Base-by-base conservation (phyloP, 2,888 invertebrate genomes). In the Lithophane socia region DNA sequence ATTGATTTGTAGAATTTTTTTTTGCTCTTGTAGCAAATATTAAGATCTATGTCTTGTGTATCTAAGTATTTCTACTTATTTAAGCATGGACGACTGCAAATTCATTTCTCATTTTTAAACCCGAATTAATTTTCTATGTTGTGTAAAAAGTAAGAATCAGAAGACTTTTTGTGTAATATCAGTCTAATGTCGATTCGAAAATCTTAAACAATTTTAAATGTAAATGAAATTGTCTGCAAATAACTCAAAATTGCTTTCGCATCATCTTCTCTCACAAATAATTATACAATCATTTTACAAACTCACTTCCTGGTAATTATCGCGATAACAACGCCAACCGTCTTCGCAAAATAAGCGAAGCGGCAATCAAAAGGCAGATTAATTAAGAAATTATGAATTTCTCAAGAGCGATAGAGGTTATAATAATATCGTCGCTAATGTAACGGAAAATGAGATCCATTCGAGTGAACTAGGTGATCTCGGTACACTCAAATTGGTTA, bases 321-420 rank as follows among this genome's bases (percentile, higher is more conserved):
- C 58, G 29, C 0, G 52, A 56, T 63, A 52, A 84, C 75, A 72
- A 81, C 37, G 61, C 52, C n/a, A 81, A 76, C 69, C 68, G 9
- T 72, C 16, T 68, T 72, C 70, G 54, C 24, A 65, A 70, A 77
- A 67, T 60, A 70, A 77, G 60, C 70, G 68, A 82, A 83, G 72
- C 71, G 74, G 69, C 56, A 78, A 69, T 42, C 60, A 52, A 71
- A 85, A 61, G 68, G 61, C 71, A 54, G 73, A 82, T 80, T 75
- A 75, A 85, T 85, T 84, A 64, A 44, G 68, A 69, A 82, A 86
- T 83, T 78, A 72, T 44, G 60, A 77, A 69, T 86, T 69, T 60
- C 58, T 52, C 10, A 65, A 70, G 72, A 66, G 49, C 47, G 73
- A 71, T 44, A 44, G 60, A 68, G 44, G 64, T 83, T 79, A 64